These are phyloP conservation scores for Campylorhamphus procurvoides DNA, from an alignment of 2,113 vertebrate genomes.

Conservation along the genomic window DNA sequence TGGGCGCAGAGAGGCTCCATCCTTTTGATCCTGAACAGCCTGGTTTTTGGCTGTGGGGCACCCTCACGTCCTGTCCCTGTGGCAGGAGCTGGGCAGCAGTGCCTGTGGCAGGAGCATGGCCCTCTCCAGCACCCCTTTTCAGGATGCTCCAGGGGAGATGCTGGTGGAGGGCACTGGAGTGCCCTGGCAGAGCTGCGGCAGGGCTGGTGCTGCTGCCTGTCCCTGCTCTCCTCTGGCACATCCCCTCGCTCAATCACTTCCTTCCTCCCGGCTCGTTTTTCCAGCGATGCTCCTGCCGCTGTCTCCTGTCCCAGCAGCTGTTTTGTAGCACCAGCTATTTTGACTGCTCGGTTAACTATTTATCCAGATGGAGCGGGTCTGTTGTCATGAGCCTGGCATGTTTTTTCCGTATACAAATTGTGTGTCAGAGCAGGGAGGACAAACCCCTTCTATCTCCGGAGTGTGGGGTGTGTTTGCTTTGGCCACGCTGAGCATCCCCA, in stretches of 20 bases:
- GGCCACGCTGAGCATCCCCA: accelerated
- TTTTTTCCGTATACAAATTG: conserved; percentile 67
- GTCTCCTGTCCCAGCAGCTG: conserved; percentile 47
- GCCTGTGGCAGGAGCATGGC: too few species aligned
- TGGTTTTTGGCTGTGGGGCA: too few species aligned
- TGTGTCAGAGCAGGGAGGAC: not conserved
- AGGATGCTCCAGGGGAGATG: too few species aligned
- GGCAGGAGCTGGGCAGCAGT: too few species aligned
- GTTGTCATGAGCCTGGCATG: not conserved
- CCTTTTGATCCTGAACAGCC: not conserved
- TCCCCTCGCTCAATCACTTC: not conserved
- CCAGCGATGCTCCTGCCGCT: not conserved
- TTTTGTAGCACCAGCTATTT: conserved; percentile 19
- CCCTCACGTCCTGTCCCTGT: too few species aligned
- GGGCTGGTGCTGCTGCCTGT: not conserved
- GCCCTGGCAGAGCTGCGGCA: too few species aligned
- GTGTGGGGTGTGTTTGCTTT: accelerated
- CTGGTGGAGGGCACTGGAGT: too few species aligned
- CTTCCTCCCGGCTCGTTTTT: not conserved
- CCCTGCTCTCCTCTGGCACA: not conserved
- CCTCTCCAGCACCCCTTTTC: too few species aligned
- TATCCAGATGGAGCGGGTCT: conserved; percentile 44
- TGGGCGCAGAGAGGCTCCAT: not conserved
- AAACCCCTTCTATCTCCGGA: not conserved
- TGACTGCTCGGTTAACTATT: conserved; percentile 55